Conservation (phyloP, 2,888 invertebrate species). For the Prostheceraeus crozeri region DNA sequence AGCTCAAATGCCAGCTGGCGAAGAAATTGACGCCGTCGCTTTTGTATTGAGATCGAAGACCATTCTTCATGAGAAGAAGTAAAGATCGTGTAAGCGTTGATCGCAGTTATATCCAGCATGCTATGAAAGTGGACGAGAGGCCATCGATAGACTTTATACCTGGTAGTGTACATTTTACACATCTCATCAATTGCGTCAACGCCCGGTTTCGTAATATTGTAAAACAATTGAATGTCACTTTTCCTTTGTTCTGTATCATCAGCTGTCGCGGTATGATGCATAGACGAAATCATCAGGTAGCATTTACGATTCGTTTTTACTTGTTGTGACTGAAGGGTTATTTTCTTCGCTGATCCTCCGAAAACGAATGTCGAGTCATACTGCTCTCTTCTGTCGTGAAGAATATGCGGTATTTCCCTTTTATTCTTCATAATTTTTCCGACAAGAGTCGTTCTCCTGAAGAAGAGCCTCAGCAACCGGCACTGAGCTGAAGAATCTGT, state of each 20-base stretch:
- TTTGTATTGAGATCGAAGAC: background rate
- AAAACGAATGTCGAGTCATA: conserved; percentile 22
- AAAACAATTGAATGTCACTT: conserved; percentile 28
- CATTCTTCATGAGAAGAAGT: conserved; percentile 2
- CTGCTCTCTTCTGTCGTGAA: conserved; percentile 19
- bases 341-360: conserved; percentile 9
- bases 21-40: conserved; percentile 14
- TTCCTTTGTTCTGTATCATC: conserved; percentile 13
- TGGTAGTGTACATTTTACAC: conserved; percentile 26
- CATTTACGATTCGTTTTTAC: background rate
- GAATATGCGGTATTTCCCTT: conserved; percentile 22
- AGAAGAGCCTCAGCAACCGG: background rate
- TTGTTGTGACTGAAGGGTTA: conserved; percentile 24
- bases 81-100: conserved; percentile 8
- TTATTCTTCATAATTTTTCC: conserved; percentile 21
- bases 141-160: conserved; percentile 20
- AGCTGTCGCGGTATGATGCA: conserved; percentile 21
- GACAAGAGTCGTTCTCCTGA: conserved; percentile 13
- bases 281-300: conserved; percentile 29
- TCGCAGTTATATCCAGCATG: conserved; percentile 23
- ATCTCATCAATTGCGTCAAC: conserved; percentile 16
- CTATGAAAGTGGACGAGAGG: conserved; percentile 21
- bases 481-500: conserved; percentile 27
- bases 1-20: too few relatives aligned
- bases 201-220: conserved; percentile 22